phyloP scores from a whole-genome alignment of 2,113 vertebrate genomes.

The Eubucco bourcierii region DNA sequence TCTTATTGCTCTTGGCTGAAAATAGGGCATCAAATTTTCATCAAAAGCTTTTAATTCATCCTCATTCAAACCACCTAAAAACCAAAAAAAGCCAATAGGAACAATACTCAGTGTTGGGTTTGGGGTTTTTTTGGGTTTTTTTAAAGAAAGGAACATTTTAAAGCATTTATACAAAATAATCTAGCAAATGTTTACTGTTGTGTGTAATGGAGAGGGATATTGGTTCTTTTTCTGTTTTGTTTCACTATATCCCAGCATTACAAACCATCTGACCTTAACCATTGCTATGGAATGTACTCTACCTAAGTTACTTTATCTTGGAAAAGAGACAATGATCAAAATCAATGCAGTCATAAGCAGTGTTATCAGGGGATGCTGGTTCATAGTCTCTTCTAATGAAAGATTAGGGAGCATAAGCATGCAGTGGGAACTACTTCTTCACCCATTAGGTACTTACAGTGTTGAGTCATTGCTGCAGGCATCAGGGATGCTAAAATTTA shows the following conservation, averaged over 20 bases:
- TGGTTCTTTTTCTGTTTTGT: background rate
- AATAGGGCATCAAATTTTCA: constrained; percentile 77
- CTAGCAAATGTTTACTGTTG: background rate
- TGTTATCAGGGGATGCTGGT: background rate
- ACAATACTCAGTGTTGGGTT: background rate
- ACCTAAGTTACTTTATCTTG: background rate
- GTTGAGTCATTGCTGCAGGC: background rate
- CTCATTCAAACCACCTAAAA: constrained; percentile 78
- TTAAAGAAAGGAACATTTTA: background rate
- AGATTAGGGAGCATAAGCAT: background rate
- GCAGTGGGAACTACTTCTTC: background rate
- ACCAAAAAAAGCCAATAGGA: background rate
- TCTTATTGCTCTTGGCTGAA: constrained; percentile 77
- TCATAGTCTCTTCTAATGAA: background rate
- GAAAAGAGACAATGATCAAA: background rate
- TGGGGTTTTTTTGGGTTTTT: background rate
- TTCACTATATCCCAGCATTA: background rate
- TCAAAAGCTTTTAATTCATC: constrained; percentile 75
- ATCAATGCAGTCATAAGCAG: background rate
- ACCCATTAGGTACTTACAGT: background rate
- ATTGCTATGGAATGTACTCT: background rate
- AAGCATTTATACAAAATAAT: background rate
- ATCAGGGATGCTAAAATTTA: background rate
- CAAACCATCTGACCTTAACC: background rate
- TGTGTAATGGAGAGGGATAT: background rate